Base-by-base conservation (phyloP, 2,113 vertebrate species). In the pig (Sus scrofa) region DNA sequence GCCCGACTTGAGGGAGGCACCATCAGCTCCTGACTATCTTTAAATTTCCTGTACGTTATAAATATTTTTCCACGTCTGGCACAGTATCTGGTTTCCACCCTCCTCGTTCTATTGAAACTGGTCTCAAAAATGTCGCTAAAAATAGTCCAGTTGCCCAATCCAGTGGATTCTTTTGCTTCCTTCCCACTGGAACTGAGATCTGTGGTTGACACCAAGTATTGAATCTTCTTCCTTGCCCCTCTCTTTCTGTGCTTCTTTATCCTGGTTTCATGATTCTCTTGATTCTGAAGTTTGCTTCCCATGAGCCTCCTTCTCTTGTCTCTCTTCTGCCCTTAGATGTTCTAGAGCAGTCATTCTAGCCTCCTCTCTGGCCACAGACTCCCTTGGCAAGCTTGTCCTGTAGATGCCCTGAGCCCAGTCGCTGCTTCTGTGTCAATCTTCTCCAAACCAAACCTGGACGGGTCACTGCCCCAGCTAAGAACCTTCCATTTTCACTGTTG, bases 21-120 rank as follows among this genome's bases (percentile, higher is more conserved):
- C 71, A 37, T 58, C 63, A 67, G 56, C 22, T 27, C 54, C 70
- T 56, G 73, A 58, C 67, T 91, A 84, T 93, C 85, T 94, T 96
- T 79, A 91, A 22, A 86, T 84, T 96, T 97, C 93, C 73, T 67
- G 34, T 44, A 75, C 1, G 7, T 52, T 86, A 20, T 86, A 90
- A 89, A 37, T 91, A 86, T 70, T 96, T 97, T 92, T 67, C 91
- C 71, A 75, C 3, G 60, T 81, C 68, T 96, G 87, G 60, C 74
- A 12, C 2, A 26, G 52, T 65, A 39, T 94, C 75, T 94, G 56
- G 65, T 82, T 96, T 83, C 86, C 74, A 89, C n/a, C 82, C 82
- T 37, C 15, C 54, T 94, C 30, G 2, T 86, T 63, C 65, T 94
- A 6, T 19, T 96, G 58, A 89, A 96, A 86, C 19, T 82, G 67